phyloP scores from a whole-genome alignment of 2,797 vertebrate species.

The Phoxinus dragarum region DNA sequence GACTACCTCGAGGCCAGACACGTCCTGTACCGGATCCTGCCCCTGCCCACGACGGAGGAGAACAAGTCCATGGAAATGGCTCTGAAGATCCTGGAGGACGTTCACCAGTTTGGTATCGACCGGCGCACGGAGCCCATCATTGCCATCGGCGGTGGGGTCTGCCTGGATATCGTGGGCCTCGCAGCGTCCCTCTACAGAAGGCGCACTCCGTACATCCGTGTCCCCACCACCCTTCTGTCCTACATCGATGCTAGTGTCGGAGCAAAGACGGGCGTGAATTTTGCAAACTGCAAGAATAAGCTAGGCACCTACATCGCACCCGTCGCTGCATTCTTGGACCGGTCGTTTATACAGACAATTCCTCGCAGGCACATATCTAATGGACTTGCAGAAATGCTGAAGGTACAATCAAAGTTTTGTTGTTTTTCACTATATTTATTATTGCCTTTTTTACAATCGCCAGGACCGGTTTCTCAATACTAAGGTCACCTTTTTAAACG shows the following conservation, averaged over 20 bases:
- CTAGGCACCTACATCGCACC: constrained; percentile 83
- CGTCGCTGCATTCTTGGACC: constrained; percentile 78
- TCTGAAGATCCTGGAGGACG: constrained; percentile 81
- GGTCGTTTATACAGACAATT: constrained; percentile 81
- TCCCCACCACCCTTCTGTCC: constrained; percentile 85
- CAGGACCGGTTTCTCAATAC: background rate
- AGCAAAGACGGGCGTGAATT: constrained; percentile 85
- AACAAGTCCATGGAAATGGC: constrained; percentile 84
- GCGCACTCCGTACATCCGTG: constrained; percentile 83
- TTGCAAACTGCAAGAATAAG: constrained; percentile 86
- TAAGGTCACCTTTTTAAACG: background rate
- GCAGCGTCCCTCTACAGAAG: constrained; percentile 82
- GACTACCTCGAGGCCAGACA: constrained; percentile 78
- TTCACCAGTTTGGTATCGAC: constrained; percentile 81
- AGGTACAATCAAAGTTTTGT: constrained; percentile 67
- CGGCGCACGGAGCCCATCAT: constrained; percentile 84
- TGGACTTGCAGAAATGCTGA: constrained; percentile 84
- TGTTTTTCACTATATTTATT: background rate
- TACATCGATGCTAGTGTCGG: constrained; percentile 84
- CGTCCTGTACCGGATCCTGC: constrained; percentile 77
- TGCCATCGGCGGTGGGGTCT: constrained; percentile 82
- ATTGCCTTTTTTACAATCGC: background rate
- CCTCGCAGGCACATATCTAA: constrained; percentile 83
- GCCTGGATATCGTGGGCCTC: constrained; percentile 83
- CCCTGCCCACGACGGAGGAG: constrained; percentile 81